These are phyloP conservation scores for Myotis pilosus DNA, from an alignment of 2,797 vertebrate genomes.

Conservation along the genomic window DNA sequence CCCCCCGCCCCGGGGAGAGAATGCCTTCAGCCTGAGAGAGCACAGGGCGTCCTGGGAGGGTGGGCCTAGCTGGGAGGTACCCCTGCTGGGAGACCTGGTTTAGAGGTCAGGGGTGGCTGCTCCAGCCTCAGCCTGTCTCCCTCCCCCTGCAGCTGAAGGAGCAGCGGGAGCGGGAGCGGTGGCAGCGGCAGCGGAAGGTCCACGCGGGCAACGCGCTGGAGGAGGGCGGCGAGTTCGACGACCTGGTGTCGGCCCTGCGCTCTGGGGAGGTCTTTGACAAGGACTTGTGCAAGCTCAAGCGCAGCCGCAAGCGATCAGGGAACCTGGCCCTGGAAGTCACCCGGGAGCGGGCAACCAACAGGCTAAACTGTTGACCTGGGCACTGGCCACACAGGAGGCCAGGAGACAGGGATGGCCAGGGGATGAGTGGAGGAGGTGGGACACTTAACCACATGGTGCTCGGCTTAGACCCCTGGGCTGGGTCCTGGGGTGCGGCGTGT, in stretches of 20 bases:
- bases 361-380: conserved; percentile 91
- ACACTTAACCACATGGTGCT: conserved; percentile 41
- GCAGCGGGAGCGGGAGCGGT: conserved; percentile 94
- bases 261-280: conserved; percentile 98
- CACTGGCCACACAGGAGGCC: background rate
- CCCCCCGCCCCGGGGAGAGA: too few relatives aligned
- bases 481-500: conserved; percentile 23
- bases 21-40: background rate
- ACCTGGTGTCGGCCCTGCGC: conserved; percentile 95
- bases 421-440: background rate
- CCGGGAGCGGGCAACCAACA: conserved; percentile 92
- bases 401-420: background rate
- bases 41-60: rapidly evolving
- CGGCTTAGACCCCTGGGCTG: conserved; percentile 58
- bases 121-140: background rate
- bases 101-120: background rate
- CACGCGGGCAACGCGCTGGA: conserved; percentile 86
- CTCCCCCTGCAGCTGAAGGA: conserved; percentile 91
- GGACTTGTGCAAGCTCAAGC: conserved; percentile 97
- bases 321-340: conserved; percentile 91
- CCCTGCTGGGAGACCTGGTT: background rate
- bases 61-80: background rate
- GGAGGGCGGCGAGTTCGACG: conserved; percentile 96
- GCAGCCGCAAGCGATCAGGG: conserved; percentile 94
- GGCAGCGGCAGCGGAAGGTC: conserved; percentile 90